Percentiles rank a stretch among this genome's conserved stretches.
These are phyloP conservation scores for Enteromius thamalakanensis DNA, from an alignment of 2,797 vertebrate species.

Conservation along the genomic window DNA sequence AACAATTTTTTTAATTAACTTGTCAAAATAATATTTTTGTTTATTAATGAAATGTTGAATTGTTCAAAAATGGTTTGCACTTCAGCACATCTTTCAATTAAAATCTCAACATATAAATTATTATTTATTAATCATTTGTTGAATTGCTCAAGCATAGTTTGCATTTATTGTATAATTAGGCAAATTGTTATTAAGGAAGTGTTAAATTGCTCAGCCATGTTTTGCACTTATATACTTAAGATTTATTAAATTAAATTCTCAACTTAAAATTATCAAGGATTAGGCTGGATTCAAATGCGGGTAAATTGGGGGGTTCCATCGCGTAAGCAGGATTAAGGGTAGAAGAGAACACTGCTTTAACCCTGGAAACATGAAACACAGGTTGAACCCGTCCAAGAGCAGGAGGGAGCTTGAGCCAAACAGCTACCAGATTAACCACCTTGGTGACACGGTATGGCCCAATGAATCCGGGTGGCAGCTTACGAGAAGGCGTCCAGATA, in stretches of 20 bases:
- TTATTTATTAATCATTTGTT: neutral
- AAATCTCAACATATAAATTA: neutral
- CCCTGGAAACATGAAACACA: too few relatives aligned
- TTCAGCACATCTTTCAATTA: neutral
- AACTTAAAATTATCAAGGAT: neutral
- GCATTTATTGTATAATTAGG: neutral
- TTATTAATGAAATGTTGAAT: neutral
- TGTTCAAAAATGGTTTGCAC: neutral
- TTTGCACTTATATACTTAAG: neutral
- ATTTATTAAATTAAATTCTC: neutral
- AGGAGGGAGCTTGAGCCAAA: too few relatives aligned
- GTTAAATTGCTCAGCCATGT: too few relatives aligned
- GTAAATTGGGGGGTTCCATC: too few relatives aligned
- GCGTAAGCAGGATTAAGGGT: too few relatives aligned
- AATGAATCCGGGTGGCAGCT: too few relatives aligned
- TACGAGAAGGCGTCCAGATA: too few relatives aligned
- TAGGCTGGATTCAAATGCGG: too few relatives aligned
- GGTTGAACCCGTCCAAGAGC: too few relatives aligned
- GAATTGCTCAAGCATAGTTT: neutral
- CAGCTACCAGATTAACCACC: too few relatives aligned
- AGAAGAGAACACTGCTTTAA: too few relatives aligned
- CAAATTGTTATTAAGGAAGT: neutral
- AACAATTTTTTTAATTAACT: neutral
- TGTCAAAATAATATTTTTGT: neutral
- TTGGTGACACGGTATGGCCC: too few relatives aligned